Conservation (phyloP, 1,140 invertebrate species). For the Chironomus striatipennis region DNA sequence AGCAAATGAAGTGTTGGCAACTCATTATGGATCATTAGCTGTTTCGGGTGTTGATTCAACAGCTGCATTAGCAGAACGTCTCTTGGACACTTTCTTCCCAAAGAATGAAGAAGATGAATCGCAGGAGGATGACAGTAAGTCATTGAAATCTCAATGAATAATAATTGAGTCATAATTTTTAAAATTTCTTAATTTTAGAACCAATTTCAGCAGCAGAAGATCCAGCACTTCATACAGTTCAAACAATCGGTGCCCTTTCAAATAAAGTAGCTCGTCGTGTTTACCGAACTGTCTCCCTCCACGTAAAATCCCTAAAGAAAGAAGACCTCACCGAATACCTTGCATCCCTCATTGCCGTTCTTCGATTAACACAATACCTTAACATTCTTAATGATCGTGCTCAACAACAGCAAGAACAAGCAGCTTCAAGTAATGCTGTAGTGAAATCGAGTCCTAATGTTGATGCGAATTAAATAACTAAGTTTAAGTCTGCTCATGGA, state of each 20-base stretch:
- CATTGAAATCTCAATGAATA: slow-evolving; percentile 7
- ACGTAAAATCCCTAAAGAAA: slow-evolving; percentile 48
- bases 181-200: slow-evolving; percentile 41
- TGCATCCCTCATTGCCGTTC: slow-evolving; percentile 49
- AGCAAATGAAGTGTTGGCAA: slow-evolving; percentile 56
- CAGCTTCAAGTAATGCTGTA: not conserved
- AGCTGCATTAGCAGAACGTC: slow-evolving; percentile 49
- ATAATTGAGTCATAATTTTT: too few species aligned
- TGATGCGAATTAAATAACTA: not conserved
- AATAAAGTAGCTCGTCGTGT: slow-evolving; percentile 58
- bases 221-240: slow-evolving; percentile 56
- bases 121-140: slow-evolving; percentile 42
- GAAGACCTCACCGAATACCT: slow-evolving; percentile 54
- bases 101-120: slow-evolving; percentile 45
- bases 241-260: slow-evolving; percentile 59
- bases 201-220: slow-evolving; percentile 51
- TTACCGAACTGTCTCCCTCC: slow-evolving; percentile 51
- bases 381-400: slow-evolving; percentile 40
- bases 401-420: slow-evolving; percentile 25
- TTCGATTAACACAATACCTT: slow-evolving; percentile 50
- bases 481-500: not conserved
- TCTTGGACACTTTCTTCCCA: slow-evolving; percentile 58
- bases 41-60: slow-evolving; percentile 52
- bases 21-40: slow-evolving; percentile 54
- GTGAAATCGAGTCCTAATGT: not conserved